phyloP scores from a whole-genome alignment of 2,888 invertebrate species.

The Byasa hedistus region DNA sequence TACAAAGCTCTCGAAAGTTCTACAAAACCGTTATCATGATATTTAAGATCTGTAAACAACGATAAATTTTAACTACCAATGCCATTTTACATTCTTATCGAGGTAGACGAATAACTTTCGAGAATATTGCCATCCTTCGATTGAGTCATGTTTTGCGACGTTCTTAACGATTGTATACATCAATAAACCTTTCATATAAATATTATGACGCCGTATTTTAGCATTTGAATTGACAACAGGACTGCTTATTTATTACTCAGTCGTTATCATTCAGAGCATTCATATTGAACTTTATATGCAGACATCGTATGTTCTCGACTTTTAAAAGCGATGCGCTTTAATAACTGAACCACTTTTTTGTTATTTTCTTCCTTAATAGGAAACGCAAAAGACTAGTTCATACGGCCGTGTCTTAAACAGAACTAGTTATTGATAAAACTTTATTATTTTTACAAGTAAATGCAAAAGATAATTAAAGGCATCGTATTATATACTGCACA shows the following conservation, averaged over 20 bases:
- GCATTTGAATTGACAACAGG: not conserved
- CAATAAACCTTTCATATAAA: not conserved
- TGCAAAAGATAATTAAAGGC: not conserved
- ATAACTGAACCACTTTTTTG: no score
- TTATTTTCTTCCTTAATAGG: no score
- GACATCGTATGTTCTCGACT: not conserved
- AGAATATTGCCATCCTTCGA: not conserved
- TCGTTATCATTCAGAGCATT: not conserved
- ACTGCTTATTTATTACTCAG: not conserved
- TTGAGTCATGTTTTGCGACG: constrained; percentile 4
- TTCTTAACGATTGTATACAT: not conserved
- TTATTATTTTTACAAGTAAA: not conserved
- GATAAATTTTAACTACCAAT: not conserved
- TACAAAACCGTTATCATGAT: not conserved
- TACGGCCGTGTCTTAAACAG: no score
- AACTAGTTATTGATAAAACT: not conserved
- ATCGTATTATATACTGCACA: no score
- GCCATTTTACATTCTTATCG: not conserved
- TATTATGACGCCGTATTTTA: not conserved
- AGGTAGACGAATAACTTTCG: not conserved
- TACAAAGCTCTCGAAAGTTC: not conserved
- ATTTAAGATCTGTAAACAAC: not conserved
- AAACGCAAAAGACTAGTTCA: no score
- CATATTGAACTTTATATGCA: not conserved
- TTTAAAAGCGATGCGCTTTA: not conserved